phyloP scores from a whole-genome alignment of 1,140 invertebrate species.

The Apis mellifera region Amel_HAv3.1 CM009939.2:8789501-8790000 shows the following conservation, averaged over 20 bases:
- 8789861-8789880: background rate
- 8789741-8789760: no score
- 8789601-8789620: background rate
- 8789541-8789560: background rate
- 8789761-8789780: background rate
- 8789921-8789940: background rate
- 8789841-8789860: background rate
- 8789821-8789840: background rate
- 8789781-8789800: background rate
- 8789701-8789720: background rate
- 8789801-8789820: background rate
- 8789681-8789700: background rate
- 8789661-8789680: background rate
- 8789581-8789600: slow-evolving; percentile 4
- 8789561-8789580: background rate
- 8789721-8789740: background rate
- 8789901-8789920: background rate
- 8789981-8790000: background rate
- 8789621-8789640: background rate
- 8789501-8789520: background rate
- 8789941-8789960: background rate
- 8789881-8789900: background rate
- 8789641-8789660: background rate
- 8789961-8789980: background rate
- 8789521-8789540: background rate